Base-by-base conservation (phyloP, 2,888 invertebrate genomes). In the Eupeodes latifasciatus region DNA sequence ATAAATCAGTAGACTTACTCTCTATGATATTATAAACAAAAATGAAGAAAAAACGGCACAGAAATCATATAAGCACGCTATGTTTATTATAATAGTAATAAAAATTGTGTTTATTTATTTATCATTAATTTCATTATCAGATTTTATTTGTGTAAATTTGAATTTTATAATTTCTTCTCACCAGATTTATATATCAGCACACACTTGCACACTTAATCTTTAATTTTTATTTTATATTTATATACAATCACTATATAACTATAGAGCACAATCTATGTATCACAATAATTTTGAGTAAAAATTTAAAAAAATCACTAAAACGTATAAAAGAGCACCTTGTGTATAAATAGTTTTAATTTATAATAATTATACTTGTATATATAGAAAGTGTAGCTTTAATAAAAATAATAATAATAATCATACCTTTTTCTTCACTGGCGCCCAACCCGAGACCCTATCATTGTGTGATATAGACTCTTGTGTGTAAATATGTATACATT, bases 261-360 rank as follows among this genome's bases (percentile, higher is more conserved):
- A 83, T 76, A 72, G 80, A 72, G 83, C 83, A 87, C 87, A 36
- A 80, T 57, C 4, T 75, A 77, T 44, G 59, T 82, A 80, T 72
- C 19, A 40, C 14, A 49, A 19, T 49, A 47, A 59, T 59, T 44
- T 51, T 40, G 40, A 36, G 69, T 64, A 75, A 86, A 75, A 64
- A 10, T 75, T 82, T 16, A 79, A 79, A 5, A 40, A 40, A 47
- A 57, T 67, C 67, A 67, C 67, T 67, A 11, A 69, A 71, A 59
- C 0, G 9, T 40, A 57, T 40, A 77, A 86, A 87, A 87, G 87
- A 87, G 87, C 87, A 87, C 87, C 87, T 87, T 87, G 74, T 87
- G 80, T 83, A 77, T 49, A 76, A 19, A 53, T 19, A 40, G 40
- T 34, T 34, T 59, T 34, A 47, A 11, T 10, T 44, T 34, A 14